A percentile compares a stretch with the other conserved stretches of the same genome.
Conservation (phyloP, 2,888 invertebrate species). For the Lasioglossum zephyrum region DNA sequence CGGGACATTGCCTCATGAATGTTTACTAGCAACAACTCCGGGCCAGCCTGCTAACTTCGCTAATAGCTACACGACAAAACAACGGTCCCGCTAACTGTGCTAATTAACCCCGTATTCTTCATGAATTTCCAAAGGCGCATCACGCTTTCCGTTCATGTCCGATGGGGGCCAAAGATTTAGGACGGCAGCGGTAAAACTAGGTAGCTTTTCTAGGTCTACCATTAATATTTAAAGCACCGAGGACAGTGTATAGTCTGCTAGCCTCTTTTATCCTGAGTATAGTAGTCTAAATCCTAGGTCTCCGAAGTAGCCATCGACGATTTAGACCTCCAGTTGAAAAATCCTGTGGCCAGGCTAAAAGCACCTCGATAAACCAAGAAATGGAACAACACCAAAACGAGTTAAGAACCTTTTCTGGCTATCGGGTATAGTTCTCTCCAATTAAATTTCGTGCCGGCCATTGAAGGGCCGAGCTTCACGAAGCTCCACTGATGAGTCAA, state of each 20-base stretch:
- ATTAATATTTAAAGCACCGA: not conserved
- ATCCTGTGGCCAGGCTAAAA: not conserved
- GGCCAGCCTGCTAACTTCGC: not conserved
- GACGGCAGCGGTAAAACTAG: not conserved
- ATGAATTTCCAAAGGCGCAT: not conserved
- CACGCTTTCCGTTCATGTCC: not conserved
- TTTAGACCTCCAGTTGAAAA: not conserved
- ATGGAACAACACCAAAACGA: not conserved
- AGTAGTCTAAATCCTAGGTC: not conserved
- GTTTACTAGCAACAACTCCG: not conserved
- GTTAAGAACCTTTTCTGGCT: not conserved
- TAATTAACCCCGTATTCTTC: constrained; percentile 5
- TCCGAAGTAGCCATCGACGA: no score
- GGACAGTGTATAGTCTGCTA: not conserved
- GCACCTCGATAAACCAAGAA: not conserved
- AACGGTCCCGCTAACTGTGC: not conserved
- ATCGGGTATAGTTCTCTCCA: not conserved
- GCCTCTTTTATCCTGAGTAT: not conserved
- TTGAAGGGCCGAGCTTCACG: not conserved
- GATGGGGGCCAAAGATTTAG: not conserved
- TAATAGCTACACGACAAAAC: constrained; percentile 11
- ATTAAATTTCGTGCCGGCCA: not conserved
- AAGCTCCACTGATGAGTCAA: not conserved
- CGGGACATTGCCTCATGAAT: constrained; percentile 8
- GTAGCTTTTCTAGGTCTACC: not conserved